Base-by-base conservation (phyloP, 2,888 invertebrate genomes). In the Caenorhabditis sp. region DNA sequence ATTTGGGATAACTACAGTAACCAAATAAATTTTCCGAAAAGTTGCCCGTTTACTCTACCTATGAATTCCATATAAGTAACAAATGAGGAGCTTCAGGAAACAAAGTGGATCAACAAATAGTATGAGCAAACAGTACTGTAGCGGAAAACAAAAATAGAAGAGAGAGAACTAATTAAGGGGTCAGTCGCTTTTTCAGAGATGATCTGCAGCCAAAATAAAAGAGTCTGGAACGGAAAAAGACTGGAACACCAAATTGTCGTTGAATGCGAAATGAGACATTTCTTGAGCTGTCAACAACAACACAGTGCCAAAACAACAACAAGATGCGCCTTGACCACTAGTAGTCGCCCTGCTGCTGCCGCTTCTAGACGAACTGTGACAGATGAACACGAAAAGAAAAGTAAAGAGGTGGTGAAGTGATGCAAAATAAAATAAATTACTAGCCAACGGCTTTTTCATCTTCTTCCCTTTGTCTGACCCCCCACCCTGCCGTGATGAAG, bases 201-300 rank as follows among this genome's bases (percentile, higher is more conserved):
- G 63, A 49, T 61, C 24, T 44, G 16, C 38, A 66, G 31, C n/a
- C n/a, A 51, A 64, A 47, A 44, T 19, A 19, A 47, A 47, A 47
- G 19, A 19, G 49, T 28, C 66, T 51, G 66, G 31, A 66, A 66
- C 59, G 19, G 38, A 68, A 68, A 68, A 54, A 35, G 22, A 68
- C 51, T 44, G 63, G 38, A 54, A 64, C 72, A 73, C 63, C 56
- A 66, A 80, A 80, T 80, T 66, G 66, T 66, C 73, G 80, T 61
- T 80, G 80, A 80, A 81, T 81, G 69, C 63, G 75, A 75, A 75
- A 81, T 81, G 81, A 81, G 81, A 81, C 81, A 81, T 75, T 81
- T 75, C 70, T 75, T 69, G 66, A 81, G 81, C 81, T 70, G 75
- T 75, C 81, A 75, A 75, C 75, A 81, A 74, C 74, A 73, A 75